Percentiles rank a stretch among this genome's conserved stretches.
phyloP scores from a whole-genome alignment of 2,797 vertebrate genomes.

The Chelonia mydas region DNA sequence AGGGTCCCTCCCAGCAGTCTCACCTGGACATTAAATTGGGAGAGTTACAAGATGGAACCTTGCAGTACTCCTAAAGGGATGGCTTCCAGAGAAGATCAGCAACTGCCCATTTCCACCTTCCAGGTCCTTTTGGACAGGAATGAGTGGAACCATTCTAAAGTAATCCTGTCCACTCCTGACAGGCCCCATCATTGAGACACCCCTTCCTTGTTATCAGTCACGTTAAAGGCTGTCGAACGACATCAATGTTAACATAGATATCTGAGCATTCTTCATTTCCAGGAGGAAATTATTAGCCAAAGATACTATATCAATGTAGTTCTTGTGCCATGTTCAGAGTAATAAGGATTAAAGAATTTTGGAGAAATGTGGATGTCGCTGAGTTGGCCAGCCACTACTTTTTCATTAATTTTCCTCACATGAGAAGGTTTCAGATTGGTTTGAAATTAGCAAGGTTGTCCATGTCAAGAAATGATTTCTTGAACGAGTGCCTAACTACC shows the following conservation, averaged over 20 bases:
- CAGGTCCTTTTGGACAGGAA: background rate
- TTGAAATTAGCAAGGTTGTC: background rate
- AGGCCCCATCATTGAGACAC: background rate
- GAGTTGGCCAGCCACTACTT: too few species aligned
- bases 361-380: background rate
- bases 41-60: background rate
- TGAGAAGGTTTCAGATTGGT: background rate
- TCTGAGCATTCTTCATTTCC: background rate
- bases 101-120: background rate
- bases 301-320: background rate
- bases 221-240: background rate
- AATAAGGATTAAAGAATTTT: background rate
- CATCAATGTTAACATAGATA: fast-evolving
- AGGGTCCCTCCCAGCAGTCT: background rate
- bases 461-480: background rate
- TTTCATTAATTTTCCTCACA: background rate
- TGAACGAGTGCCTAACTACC: background rate
- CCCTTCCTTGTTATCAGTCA: fast-evolving
- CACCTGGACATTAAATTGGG: background rate
- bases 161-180: background rate
- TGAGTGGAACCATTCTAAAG: background rate
- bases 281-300: background rate
- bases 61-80: background rate
- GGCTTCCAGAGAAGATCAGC: background rate
- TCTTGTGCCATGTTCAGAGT: background rate